These are phyloP conservation scores for Dysidea cf. avara DNA, from an alignment of 37 sponge, comb jelly and placozoan genomes.

Conservation along the genomic window DNA sequence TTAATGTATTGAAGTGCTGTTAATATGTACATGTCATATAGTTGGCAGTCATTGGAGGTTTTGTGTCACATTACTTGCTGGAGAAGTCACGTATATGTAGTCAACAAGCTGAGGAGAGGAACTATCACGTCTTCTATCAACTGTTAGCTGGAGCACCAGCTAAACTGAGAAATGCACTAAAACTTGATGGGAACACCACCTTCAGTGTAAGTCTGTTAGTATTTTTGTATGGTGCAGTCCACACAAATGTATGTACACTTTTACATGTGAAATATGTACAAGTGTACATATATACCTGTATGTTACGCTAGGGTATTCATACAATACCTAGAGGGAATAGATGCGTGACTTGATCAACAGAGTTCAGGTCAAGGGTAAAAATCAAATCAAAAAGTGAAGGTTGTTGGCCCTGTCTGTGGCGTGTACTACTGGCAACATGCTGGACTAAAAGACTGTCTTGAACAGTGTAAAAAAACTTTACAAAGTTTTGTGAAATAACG, in stretches of 20 bases:
- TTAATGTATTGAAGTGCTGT: too few relatives aligned
- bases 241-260: neutral
- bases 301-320: neutral
- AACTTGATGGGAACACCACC: constrained; percentile 19
- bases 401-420: too few relatives aligned
- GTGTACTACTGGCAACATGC: too few relatives aligned
- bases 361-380: too few relatives aligned
- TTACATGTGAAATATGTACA: too few relatives aligned
- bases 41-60: constrained; percentile 90
- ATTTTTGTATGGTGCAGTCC: neutral
- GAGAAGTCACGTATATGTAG: constrained; percentile 93
- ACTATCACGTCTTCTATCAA: constrained; percentile 95
- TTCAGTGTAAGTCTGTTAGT: constrained; percentile 51
- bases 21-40: too few relatives aligned
- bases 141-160: constrained; percentile 81
- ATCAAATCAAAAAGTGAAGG: too few relatives aligned
- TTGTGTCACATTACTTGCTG: constrained; percentile 92
- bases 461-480: too few relatives aligned
- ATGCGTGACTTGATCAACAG: too few relatives aligned
- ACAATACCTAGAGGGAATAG: too few relatives aligned
- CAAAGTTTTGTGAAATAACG: too few relatives aligned
- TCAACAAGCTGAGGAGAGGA: constrained; percentile 84
- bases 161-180: constrained; percentile 49
- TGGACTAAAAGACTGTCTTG: too few relatives aligned
- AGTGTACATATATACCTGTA: neutral